Percentiles rank a stretch among this genome's conserved stretches.
Evolutionary conservation across 2,888 invertebrate genomes (phyloP).

Genomic region (Neoscelio sp.): DNA sequence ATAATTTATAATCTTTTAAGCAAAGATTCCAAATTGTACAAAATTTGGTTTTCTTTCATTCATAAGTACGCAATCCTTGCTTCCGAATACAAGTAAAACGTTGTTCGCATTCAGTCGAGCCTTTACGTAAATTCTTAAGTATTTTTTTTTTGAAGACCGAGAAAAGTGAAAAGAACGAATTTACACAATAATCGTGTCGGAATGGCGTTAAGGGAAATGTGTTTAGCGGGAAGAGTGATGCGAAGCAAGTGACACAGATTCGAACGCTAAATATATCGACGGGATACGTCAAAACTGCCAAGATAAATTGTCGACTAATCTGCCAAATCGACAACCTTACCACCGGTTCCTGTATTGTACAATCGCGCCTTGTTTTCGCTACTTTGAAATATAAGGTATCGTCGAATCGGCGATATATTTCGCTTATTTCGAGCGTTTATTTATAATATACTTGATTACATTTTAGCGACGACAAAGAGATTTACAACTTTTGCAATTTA

Average conservation of each 20-base stretch:
- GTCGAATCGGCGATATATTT: constrained; percentile 32
- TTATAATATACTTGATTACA: constrained; percentile 60
- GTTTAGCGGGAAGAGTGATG: constrained; percentile 4
- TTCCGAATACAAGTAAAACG: too few relatives aligned
- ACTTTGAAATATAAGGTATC: constrained; percentile 36
- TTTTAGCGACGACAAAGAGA: constrained; percentile 42
- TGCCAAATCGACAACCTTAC: constrained; percentile 63
- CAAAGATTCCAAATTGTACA: too few relatives aligned
- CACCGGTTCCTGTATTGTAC: constrained; percentile 48
- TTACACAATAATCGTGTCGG: not conserved
- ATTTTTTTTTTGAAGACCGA: not conserved
- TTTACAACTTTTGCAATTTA: constrained; percentile 44
- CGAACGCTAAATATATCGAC: constrained; percentile 40
- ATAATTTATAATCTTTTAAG: too few relatives aligned
- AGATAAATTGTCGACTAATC: constrained; percentile 60
- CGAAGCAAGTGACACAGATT: constrained; percentile 46
- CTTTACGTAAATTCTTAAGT: not conserved
- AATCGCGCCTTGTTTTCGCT: constrained; percentile 54
- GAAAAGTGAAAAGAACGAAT: constrained; percentile 19
- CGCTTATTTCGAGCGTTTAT: constrained; percentile 52
- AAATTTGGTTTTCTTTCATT: too few relatives aligned
- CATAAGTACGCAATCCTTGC: too few relatives aligned
- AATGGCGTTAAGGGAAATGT: not conserved
- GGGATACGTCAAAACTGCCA: constrained; percentile 61
- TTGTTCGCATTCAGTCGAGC: not conserved